Evolutionary conservation across 2,888 invertebrate genomes (phyloP).

Genomic region (Flexamia atlantica): DNA sequence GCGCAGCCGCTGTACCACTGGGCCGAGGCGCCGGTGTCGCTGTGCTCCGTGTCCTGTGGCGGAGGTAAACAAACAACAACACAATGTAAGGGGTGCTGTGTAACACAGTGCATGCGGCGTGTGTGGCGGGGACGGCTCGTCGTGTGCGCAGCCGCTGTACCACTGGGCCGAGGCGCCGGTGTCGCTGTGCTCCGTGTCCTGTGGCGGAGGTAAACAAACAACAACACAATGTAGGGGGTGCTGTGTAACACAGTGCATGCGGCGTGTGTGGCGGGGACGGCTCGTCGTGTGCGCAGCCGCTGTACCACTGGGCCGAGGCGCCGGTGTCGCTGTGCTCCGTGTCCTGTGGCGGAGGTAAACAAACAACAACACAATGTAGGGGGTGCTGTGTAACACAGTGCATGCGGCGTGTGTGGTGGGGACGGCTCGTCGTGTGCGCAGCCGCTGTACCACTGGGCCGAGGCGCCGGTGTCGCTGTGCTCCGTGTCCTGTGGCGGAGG

Average conservation of each 20-base stretch:
- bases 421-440: slow-evolving; percentile 90
- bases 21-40: slow-evolving; percentile 89
- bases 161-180: slow-evolving; percentile 92
- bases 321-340: slow-evolving; percentile 92
- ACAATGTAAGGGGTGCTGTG: slow-evolving; percentile 80
- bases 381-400: slow-evolving; percentile 84
- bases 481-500: slow-evolving; percentile 97
- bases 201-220: slow-evolving; percentile 97
- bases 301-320: slow-evolving; percentile 93
- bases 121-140: slow-evolving; percentile 93
- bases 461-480: slow-evolving; percentile 90
- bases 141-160: slow-evolving; percentile 89
- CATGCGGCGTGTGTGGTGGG: slow-evolving; percentile 97
- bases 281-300: slow-evolving; percentile 86
- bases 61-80: slow-evolving; percentile 84
- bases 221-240: slow-evolving; percentile 87
- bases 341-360: slow-evolving; percentile 96
- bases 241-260: slow-evolving; percentile 90
- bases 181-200: slow-evolving; percentile 93
- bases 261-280: slow-evolving; percentile 96
- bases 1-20: slow-evolving; percentile 91
- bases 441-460: slow-evolving; percentile 92
- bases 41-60: slow-evolving; percentile 95
- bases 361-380: no score
- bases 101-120: slow-evolving; percentile 93